These are phyloP conservation scores for Gobiocypris rarus DNA, from an alignment of 2,113 vertebrate genomes.

Conservation along the genomic window DNA sequence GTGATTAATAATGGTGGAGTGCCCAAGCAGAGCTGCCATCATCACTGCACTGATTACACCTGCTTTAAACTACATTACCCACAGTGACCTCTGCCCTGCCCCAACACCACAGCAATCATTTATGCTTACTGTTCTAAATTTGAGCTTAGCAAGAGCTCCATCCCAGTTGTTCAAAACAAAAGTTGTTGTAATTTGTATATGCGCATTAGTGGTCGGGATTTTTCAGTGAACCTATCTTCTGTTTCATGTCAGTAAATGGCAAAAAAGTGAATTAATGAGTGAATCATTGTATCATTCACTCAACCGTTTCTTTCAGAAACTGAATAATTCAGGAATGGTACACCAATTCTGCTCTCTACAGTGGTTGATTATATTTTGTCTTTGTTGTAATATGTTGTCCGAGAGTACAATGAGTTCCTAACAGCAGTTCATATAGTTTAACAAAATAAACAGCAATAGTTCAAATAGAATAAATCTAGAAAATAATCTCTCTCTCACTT, in stretches of 20 bases:
- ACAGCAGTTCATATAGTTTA: neutral
- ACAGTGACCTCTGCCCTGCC: slow-evolving; percentile 25
- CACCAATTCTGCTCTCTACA: neutral
- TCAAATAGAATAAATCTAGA: neutral
- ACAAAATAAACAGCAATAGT: neutral
- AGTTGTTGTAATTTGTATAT: too few species aligned
- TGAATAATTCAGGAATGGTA: neutral
- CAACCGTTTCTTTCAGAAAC: neutral
- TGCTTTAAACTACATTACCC: slow-evolving; percentile 42
- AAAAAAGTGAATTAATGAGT: neutral
- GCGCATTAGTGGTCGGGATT: neutral
- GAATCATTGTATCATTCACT: neutral
- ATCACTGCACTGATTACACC: slow-evolving; percentile 33
- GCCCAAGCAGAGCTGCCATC: slow-evolving; percentile 22
- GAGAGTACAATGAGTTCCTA: neutral
- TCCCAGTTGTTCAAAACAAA: neutral
- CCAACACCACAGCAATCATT: slow-evolving; percentile 19
- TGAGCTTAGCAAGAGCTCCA: neutral
- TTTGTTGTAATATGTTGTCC: too few species aligned
- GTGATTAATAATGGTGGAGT: slow-evolving; percentile 53
- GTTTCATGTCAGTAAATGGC: neutral
- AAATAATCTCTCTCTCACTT: neutral
- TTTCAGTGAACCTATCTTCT: neutral
- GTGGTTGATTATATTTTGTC: neutral
- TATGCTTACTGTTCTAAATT: neutral